Conservation (phyloP, 2,888 invertebrate species). For the Perizoma flavofasciatum region DNA sequence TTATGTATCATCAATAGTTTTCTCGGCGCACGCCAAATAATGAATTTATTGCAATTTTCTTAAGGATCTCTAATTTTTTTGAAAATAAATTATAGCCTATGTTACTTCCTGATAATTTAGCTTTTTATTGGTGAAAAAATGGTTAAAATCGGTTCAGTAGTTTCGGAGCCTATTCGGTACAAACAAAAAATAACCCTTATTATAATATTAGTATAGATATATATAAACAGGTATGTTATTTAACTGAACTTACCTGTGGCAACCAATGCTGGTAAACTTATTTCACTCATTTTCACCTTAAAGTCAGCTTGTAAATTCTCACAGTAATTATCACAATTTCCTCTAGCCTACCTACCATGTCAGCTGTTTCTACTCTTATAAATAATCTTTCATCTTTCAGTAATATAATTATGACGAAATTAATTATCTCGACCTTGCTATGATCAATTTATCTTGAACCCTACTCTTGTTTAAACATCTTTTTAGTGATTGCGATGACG, state of each 20-base stretch:
- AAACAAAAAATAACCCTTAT: no score
- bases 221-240: no score
- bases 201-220: no score
- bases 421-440: constrained; percentile 29
- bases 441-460: constrained; percentile 26
- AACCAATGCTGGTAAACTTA: constrained; percentile 46
- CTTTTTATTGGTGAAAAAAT: no score
- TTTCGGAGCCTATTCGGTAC: no score
- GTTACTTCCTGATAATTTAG: no score
- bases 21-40: no score
- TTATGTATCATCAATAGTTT: no score
- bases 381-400: constrained; percentile 18
- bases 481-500: background rate
- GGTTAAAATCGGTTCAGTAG: no score
- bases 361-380: constrained; percentile 21
- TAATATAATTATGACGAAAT: constrained; percentile 29
- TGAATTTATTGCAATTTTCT: no score
- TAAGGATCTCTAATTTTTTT: no score
- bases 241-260: constrained; percentile 42
- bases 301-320: constrained; percentile 6
- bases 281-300: constrained; percentile 50
- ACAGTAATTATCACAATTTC: background rate
- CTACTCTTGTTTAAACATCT: constrained; percentile 7
- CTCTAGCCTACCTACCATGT: constrained; percentile 7
- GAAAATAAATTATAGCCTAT: no score